Percentiles rank a stretch among this genome's conserved stretches.
phyloP scores from a whole-genome alignment of 2,113 vertebrate genomes.

The Polyodon spathula region DNA sequence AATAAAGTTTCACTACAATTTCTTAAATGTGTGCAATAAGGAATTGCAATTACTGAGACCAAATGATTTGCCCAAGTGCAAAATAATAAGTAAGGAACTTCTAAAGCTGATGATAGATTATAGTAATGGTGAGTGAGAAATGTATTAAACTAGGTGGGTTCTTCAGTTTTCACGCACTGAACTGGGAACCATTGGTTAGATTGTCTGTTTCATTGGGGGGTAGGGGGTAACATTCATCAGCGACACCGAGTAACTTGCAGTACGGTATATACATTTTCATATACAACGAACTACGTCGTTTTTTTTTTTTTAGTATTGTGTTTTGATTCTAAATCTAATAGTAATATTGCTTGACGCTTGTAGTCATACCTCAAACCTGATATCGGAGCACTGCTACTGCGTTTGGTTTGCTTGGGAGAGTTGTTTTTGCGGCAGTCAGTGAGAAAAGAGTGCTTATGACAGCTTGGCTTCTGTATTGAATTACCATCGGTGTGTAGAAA shows the following conservation, averaged over 20 bases:
- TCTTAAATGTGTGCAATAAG: too few species aligned
- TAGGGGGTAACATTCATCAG: background rate
- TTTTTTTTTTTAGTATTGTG: background rate
- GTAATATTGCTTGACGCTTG: too few species aligned
- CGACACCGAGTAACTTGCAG: background rate
- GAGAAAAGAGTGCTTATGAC: background rate
- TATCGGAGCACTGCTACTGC: background rate
- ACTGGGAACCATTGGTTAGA: slow-evolving; percentile 5
- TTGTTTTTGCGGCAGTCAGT: background rate
- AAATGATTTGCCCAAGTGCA: too few species aligned
- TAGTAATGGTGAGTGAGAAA: too few species aligned
- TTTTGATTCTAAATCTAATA: background rate
- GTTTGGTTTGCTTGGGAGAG: background rate
- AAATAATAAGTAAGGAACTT: too few species aligned
- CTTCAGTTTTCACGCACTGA: too few species aligned
- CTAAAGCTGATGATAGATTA: too few species aligned
- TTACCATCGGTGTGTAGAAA: background rate
- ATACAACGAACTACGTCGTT: background rate
- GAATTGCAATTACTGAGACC: too few species aligned
- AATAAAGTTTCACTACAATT: too few species aligned
- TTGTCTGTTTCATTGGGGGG: slow-evolving; percentile 2
- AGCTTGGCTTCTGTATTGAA: background rate
- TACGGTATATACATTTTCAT: background rate
- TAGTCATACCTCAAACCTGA: background rate
- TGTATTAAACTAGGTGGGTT: too few species aligned